Evolutionary conservation across 2,797 vertebrate genomes (phyloP), one percentile per base, ranked within the genome.

Genomic region (Brachyalestes nurse): DNA sequence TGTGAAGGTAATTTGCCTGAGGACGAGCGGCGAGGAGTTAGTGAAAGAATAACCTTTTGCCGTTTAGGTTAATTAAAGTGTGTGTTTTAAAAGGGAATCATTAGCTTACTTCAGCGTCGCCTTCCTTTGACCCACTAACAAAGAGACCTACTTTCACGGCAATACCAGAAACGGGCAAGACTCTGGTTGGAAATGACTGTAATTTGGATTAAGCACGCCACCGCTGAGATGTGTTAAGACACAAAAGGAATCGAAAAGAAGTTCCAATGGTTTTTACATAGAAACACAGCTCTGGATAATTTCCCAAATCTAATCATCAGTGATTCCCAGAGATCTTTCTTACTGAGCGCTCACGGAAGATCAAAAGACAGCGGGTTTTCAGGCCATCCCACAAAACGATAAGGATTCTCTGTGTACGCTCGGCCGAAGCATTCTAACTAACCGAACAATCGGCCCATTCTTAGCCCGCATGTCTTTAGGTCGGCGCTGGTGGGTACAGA

Each of bases 61-160:
- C 65, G 67, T 79, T 82, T 53, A 49, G 53, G 49, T 76, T 73
- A 79, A 76, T 55, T 28, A 67, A 79, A 76, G 79, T 72, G 66
- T 21, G 49, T 70, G n/a, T 69, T 75, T 73, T 72, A 40, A 53
- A 74, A 47, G 76, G 64, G 73, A 78, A 75, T 62, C 65, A 70
- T 67, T 78, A 70, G 42, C 76, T 62, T 25, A 67, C 6, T 9
- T 55, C 16, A 66, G 34, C 14, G 7, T 23, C 21, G 14, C 17
- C 2, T 28, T 58, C 19, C 12, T 21, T 28, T 42, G 45, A 51
- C 40, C 40, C 40, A 42, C 40, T 42, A 42, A 42, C 40, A 42
- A 7, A 42, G 40, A 42, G 40, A 42, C 40, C 40, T 42, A 42
- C 40, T 42, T 42, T 42, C 34, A 23, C 45, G 51, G 38, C 67